Percentiles rank a stretch among this genome's conserved stretches.
phyloP scores from a whole-genome alignment of 2,888 invertebrate species.

The Agonopterix arenella region DNA sequence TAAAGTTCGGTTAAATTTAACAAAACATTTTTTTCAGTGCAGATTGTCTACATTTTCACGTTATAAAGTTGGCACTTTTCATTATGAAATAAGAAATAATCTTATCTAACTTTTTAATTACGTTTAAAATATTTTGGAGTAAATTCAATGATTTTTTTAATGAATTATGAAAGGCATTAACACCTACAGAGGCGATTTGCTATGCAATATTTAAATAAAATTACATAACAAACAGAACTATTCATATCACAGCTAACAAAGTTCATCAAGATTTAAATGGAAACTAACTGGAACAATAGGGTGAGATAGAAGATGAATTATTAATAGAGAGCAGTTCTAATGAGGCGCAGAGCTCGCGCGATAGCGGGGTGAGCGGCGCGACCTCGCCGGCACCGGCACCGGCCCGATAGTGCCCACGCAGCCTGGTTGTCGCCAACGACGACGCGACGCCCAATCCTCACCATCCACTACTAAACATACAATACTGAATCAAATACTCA shows the following conservation, averaged over 20 bases:
- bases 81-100: too few species aligned
- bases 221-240: conserved; percentile 5
- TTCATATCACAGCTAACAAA: not conserved
- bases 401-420: conserved; percentile 67
- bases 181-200: too few species aligned
- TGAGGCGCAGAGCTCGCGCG: conserved; percentile 49
- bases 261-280: not conserved
- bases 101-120: too few species aligned
- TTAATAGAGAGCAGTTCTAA: conserved; percentile 56
- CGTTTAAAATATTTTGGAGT: too few species aligned
- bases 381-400: conserved; percentile 29
- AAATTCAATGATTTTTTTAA: too few species aligned
- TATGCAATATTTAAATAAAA: conserved; percentile 7
- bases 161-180: too few species aligned
- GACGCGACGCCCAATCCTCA: not conserved
- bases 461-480: too few species aligned
- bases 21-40: too few species aligned
- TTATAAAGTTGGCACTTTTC: too few species aligned
- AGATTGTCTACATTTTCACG: too few species aligned
- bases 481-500: too few species aligned
- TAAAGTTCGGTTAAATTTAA: too few species aligned
- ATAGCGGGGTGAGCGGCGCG: conserved; percentile 73
- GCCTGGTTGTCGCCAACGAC: conserved; percentile 69
- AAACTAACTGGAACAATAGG: conserved; percentile 62
- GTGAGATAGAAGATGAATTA: conserved; percentile 67